Evolutionary conservation across 2,888 invertebrate genomes (phyloP), one percentile per base, ranked within the genome.

Genomic region (Lordiphosa fenestrarum): DNA sequence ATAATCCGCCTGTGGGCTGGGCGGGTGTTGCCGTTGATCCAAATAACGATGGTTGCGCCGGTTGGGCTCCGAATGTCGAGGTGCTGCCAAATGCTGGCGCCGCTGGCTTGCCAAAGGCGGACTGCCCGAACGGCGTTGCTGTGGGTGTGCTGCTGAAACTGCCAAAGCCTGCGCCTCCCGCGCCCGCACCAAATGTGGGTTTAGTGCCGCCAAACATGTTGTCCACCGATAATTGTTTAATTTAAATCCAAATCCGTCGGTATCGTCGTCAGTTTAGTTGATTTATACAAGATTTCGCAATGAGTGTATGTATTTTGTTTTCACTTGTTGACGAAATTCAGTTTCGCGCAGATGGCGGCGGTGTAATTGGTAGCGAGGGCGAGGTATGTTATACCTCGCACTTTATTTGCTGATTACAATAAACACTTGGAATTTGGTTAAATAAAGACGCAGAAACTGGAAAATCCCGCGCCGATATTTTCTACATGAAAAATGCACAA

Each of bases 61-160:
- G 88, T 56, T 86, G 90, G 2, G 84, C 71, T 0, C 95, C 95
- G 89, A 95, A 95, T 0, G 94, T 92, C 0, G 94, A 92, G 4
- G 94, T 91, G 2, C 92, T 92, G 30, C 94, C 94, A 59, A 94
- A 94, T 49, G 92, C 92, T 0, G 92, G 91, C 1, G 92, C 92
- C 0, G 92, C 91, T 3, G 93, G 91, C 74, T 88, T 92, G 1
- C 92, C 91, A 86, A 92, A 92, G 1, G 91, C 89, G 1, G 91
- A 88, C 61, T 90, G 90, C 0, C 90, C 90, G 73, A 91, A 91
- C 2, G 90, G 90, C 41, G 90, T 88, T 12, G 89, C 60, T 3
- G 90, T 84, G 0, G 86, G 59, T 6, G 83, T 76, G 53, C 77
- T 89, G 36, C 80, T 85, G 44, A 89, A 89, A 0, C 74, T 81